Percentiles rank a stretch among this genome's conserved stretches.
These are phyloP conservation scores for Bilobella aurantiaca DNA, from an alignment of 1,140 invertebrate genomes.

Conservation along the genomic window DNA sequence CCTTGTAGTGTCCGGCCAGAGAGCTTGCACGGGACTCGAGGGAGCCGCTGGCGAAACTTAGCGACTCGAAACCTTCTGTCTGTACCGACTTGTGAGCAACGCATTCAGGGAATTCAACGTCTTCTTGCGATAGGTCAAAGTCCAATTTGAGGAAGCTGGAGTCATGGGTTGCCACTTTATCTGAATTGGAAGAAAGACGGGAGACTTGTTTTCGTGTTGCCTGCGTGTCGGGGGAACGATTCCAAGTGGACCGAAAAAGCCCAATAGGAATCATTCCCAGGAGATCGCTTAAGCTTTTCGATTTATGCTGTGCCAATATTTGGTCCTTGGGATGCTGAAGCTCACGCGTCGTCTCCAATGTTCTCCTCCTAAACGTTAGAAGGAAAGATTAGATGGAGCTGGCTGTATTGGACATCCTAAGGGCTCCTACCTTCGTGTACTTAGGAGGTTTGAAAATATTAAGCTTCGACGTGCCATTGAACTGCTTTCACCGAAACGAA, in stretches of 20 bases:
- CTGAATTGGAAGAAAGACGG: too few relatives aligned
- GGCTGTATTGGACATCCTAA: neutral
- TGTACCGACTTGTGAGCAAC: slow-evolving; percentile 27
- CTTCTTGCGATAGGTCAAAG: too few relatives aligned
- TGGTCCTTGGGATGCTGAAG: slow-evolving; percentile 10
- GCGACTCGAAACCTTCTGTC: slow-evolving; percentile 24
- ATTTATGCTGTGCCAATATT: slow-evolving; percentile 48
- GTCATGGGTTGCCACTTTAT: too few relatives aligned
- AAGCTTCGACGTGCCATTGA: slow-evolving; percentile 7
- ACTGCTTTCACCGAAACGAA: neutral
- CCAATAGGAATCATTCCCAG: slow-evolving; percentile 43
- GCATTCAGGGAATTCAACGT: slow-evolving; percentile 13
- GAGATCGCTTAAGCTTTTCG: slow-evolving; percentile 68
- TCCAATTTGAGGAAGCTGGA: neutral
- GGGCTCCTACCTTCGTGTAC: slow-evolving; percentile 18
- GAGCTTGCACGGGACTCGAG: neutral
- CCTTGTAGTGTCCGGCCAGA: neutral
- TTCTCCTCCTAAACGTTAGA: slow-evolving; percentile 16
- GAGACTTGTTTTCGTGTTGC: too few relatives aligned
- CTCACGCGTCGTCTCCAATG: slow-evolving; percentile 27
- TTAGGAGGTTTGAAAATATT: slow-evolving; percentile 22
- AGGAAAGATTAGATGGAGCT: neutral
- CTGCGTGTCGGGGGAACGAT: too few relatives aligned
- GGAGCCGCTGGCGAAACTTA: slow-evolving; percentile 25
- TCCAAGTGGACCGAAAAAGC: slow-evolving; percentile 22